Percentiles rank a stretch among this genome's conserved stretches.
Conservation (phyloP, 1,140 invertebrate species). For the Galleria mellonella region DNA sequence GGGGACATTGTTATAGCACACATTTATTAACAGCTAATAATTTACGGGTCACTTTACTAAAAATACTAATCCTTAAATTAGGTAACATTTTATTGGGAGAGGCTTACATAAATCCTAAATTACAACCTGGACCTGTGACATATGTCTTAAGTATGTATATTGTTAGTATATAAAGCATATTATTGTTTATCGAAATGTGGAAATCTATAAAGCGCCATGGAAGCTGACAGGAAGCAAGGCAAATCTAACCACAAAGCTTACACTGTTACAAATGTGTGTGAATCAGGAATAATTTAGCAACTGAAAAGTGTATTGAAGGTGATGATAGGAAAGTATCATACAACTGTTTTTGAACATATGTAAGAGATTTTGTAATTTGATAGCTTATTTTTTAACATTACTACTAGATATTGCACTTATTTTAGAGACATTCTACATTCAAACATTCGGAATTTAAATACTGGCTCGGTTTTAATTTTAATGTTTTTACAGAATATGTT, state of each 20-base stretch:
- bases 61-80: constrained; percentile 61
- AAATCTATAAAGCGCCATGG: constrained; percentile 43
- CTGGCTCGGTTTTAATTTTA: constrained; percentile 64
- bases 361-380: constrained; percentile 8
- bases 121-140: constrained; percentile 70
- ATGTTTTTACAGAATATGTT: constrained; percentile 16
- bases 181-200: constrained; percentile 28
- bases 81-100: constrained; percentile 60
- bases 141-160: constrained; percentile 43
- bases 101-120: constrained; percentile 57
- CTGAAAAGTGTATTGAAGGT: constrained; percentile 5
- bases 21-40: constrained; percentile 62
- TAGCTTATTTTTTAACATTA: constrained; percentile 48
- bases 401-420: constrained; percentile 68
- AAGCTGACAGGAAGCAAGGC: constrained; percentile 58
- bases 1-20: constrained; percentile 57
- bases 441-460: constrained; percentile 70
- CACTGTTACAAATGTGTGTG: constrained; percentile 5
- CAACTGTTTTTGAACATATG: background rate
- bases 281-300: constrained; percentile 7
- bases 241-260: constrained; percentile 43
- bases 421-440: constrained; percentile 50
- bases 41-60: constrained; percentile 47
- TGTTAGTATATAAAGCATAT: constrained; percentile 43
- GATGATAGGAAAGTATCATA: background rate